These are phyloP conservation scores for Halichoerus grypus DNA, from an alignment of 2,113 vertebrate species.

Conservation along the genomic window DNA sequence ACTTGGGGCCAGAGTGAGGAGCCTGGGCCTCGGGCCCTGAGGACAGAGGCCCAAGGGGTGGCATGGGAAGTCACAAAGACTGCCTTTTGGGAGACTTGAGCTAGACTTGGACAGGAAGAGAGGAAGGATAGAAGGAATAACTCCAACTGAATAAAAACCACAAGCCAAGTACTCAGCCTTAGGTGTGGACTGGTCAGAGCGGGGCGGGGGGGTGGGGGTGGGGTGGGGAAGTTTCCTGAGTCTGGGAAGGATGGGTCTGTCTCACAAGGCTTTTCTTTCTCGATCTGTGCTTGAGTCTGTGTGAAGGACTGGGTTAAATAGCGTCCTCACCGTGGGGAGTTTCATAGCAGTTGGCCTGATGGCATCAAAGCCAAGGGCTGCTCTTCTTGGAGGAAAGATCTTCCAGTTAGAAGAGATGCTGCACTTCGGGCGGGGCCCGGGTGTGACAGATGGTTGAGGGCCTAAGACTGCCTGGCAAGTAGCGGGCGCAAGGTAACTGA, in stretches of 20 bases:
- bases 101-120: background rate
- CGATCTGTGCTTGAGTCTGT: background rate
- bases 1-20: slow-evolving; percentile 70
- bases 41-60: slow-evolving; percentile 59
- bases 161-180: background rate
- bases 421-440: too few species aligned
- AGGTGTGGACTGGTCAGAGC: background rate
- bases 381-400: background rate
- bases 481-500: background rate
- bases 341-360: background rate
- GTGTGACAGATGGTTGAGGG: accelerated
- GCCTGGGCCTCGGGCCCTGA: slow-evolving; percentile 56
- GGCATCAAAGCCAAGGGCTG: background rate
- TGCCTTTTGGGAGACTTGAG: background rate
- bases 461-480: too few species aligned
- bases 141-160: background rate
- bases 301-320: background rate
- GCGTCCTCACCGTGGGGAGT: background rate
- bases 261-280: background rate
- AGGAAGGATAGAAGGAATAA: background rate
- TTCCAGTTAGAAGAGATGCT: background rate
- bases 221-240: too few species aligned
- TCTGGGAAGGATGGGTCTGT: background rate
- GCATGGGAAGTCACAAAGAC: background rate
- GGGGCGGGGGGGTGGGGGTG: too few species aligned